phyloP scores from a whole-genome alignment of 2,888 invertebrate species.

The Sesamia inferens region DNA sequence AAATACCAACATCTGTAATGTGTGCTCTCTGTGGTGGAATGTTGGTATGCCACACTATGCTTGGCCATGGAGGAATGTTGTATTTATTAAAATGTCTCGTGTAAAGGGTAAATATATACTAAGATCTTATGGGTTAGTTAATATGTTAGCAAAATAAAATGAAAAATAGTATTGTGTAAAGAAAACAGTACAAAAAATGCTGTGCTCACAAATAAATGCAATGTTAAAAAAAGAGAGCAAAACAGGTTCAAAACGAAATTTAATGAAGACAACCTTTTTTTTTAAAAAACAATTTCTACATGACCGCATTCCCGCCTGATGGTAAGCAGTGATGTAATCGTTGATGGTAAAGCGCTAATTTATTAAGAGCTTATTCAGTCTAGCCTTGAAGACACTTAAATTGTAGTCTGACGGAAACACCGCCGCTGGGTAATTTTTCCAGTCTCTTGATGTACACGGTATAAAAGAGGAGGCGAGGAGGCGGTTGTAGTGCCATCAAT shows the following conservation, averaged over 20 bases:
- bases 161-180: neutral
- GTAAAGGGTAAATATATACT: conserved; percentile 5
- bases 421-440: too few species aligned
- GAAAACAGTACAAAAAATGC: neutral
- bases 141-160: neutral
- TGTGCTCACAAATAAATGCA: neutral
- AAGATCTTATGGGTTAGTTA: conserved; percentile 1
- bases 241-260: neutral
- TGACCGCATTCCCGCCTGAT: too few species aligned
- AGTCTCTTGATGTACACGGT: too few species aligned
- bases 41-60: conserved; percentile 23
- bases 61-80: conserved; percentile 47
- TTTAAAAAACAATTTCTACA: too few species aligned
- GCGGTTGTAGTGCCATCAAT: too few species aligned
- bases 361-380: too few species aligned
- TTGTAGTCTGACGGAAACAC: too few species aligned
- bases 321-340: too few species aligned
- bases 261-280: neutral
- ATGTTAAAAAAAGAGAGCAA: neutral
- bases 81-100: conserved; percentile 27
- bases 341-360: too few species aligned
- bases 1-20: conserved; percentile 43
- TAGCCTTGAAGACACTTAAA: too few species aligned
- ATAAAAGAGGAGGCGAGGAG: too few species aligned
- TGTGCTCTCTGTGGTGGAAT: conserved; percentile 37